Evolutionary conservation across 2,888 invertebrate species (phyloP), one percentile per base, ranked within the genome.

Genomic region (Saturnia japonica): DNA sequence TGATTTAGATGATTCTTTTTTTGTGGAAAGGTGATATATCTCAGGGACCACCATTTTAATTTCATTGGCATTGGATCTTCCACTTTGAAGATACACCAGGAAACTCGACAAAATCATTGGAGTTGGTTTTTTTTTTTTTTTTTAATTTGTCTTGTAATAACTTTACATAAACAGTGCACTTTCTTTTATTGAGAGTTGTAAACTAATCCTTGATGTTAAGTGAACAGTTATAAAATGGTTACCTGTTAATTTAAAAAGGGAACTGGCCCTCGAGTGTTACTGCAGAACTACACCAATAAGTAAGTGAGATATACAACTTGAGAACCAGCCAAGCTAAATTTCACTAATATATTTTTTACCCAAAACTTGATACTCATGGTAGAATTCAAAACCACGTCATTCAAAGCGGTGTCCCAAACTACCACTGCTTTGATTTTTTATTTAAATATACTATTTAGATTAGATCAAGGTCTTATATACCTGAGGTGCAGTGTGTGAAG

Each of bases 401-500:
- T n/a, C n/a, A 1, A 51, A n/a, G 16, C n/a, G 1, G 8, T 51
- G 34, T 34, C 34, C 34, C 34, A 6, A 8, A 1, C 9, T 7
- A 51, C 8, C 8, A 22, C 4, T 0, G 16, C 45, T 16, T 3
- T 22, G 0, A 1, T 22, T 54, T 22, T 54, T 54, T 9, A 22
- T 22, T 22, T 9, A 54, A 54, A n/a, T 4, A 3, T 25, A 28
- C 14, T 28, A 6, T 19, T 19, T 54, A n/a, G 1, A 9, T 9
- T 12, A 28, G 14, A 25, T 22, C n/a, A 40, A 4, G 40, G 19
- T n/a, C 42, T 1, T 62, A 62, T 67, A 69, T 75, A 94, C 94
- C 95, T 97, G 97, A 54, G 97, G 97, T 73, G 99, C 98, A 70
- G 99, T 99, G 87, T 99, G 99, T 78, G 98, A 98, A 42, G 99